Evolutionary conservation across 2,888 invertebrate species (phyloP), one percentile per base, ranked within the genome.

Genomic region (Synergus gifuensis): DNA sequence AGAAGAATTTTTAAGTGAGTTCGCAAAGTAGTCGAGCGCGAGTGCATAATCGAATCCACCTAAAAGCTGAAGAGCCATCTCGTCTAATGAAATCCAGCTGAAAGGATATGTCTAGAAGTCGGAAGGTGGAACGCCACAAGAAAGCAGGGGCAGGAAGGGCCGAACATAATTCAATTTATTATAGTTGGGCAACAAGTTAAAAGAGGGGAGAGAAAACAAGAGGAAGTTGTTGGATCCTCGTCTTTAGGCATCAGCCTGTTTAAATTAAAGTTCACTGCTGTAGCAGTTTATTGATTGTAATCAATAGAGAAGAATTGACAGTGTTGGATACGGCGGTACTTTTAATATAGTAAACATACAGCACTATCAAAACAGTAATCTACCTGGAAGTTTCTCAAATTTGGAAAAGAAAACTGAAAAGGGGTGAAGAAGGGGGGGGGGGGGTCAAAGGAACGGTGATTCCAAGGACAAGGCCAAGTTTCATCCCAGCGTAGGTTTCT

Each of bases 401-500:
- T 28, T 28, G 0, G 28, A 28, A 28, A 28, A 28, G 28, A 28
- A 28, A 28, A 28, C 28, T 28, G 3, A 28, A 28, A 28, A 28
- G 1, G 42, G 42, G 42, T 0, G 28, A 44, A 4, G 18, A 44
- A 7, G 63, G 58, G 66, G 69, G 76, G 77, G 82, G 69, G 81
- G 69, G 63, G 76, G 42, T 63, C 79, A 66, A 49, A 16, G 46
- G 28, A 49, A 9, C 36, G 79, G 49, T 76, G 69, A 78, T 82
- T 81, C 80, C 83, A 84, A 84, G 81, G 83, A 80, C 82, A 84
- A 84, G 82, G 81, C 82, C 82, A 82, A 82, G 82, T 83, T 81
- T 83, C 82, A 81, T 79, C 79, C 78, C 40, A 60, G 80, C 78
- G 73, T 78, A 76, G 78, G 78, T 82, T 82, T 80, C 78, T 81